Evolutionary conservation across 2,888 invertebrate species (phyloP), one percentile per base, ranked within the genome.

Genomic region (Chrysolina haemoptera): DNA sequence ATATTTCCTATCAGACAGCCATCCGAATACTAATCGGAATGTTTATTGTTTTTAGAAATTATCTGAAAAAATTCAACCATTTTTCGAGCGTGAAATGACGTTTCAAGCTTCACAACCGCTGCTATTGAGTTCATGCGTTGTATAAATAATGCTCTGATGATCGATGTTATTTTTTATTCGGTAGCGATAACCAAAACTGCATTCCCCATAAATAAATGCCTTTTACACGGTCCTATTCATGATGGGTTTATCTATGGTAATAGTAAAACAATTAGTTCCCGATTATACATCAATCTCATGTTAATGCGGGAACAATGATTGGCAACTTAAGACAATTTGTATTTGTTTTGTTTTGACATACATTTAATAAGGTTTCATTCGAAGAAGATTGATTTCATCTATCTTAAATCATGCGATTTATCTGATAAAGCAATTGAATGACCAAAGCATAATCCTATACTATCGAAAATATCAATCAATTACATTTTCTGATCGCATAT

Each of bases 261-360:
- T 59, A 27, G 35, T 35, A 35, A 59, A 59, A 59, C 59, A 59
- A 59, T 59, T 59, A 59, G 59, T 59, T 59, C 59, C 59, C 59
- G 35, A 59, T 59, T 59, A 59, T 59, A 59, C 59, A 27, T 59
- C 59, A 59, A 59, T 59, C 35, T 59, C 14, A 27, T 59, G 27
- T 35, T 59, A 59, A 59, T 59, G 16, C 59, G 27, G 59, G n/a
- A 59, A 59, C 59, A 59, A 59, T 59, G 59, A 59, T 59, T 59
- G 59, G 59, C 59, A 59, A 59, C 10, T 59, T 59, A 59, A 59
- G 35, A 59, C 59, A 59, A 59, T 59, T 59, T 59, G 35, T 59
- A 59, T 27, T 59, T 59, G 59, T 35, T 59, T 35, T 59, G 59
- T 59, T 59, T 27, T 18, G 59, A 59, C 59, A 59, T 27, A 9